A percentile compares a stretch with the other conserved stretches of the same genome.
These are phyloP conservation scores for Troides oblongomaculatus DNA, from an alignment of 2,888 invertebrate species.

Conservation along the genomic window DNA sequence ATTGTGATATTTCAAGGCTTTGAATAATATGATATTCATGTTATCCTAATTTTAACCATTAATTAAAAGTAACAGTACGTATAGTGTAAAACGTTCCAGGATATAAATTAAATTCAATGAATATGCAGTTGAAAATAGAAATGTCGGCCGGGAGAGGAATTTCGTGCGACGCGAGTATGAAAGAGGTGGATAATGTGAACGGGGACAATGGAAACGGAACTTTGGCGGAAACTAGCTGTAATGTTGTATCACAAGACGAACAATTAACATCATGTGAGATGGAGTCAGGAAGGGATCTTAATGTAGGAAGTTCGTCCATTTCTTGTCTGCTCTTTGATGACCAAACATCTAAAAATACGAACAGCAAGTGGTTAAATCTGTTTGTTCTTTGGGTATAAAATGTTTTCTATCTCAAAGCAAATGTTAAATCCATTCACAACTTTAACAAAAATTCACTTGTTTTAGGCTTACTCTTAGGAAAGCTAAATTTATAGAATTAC, in stretches of 20 bases:
- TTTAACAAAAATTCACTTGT: too few species aligned
- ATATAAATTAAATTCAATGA: conserved; percentile 41
- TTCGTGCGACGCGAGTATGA: conserved; percentile 27
- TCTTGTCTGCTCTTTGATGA: too few species aligned
- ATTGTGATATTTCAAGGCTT: not conserved
- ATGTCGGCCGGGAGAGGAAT: conserved; percentile 32
- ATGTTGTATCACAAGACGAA: conserved; percentile 48
- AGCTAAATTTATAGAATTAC: too few species aligned
- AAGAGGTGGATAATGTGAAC: conserved; percentile 33
- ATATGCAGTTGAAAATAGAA: conserved; percentile 41
- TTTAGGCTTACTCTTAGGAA: too few species aligned
- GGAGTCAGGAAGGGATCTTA: conserved; percentile 23
- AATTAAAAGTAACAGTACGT: conserved; percentile 15
- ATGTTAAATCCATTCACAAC: too few species aligned
- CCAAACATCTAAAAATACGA: too few species aligned
- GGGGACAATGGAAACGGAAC: conserved; percentile 42
- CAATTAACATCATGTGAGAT: conserved; percentile 33
- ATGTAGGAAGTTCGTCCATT: conserved; percentile 3
- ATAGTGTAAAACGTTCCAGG: conserved; percentile 12
- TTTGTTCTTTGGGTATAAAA: too few species aligned
- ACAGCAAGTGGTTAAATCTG: too few species aligned
- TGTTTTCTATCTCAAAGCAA: too few species aligned
- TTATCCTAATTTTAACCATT: conserved; percentile 11
- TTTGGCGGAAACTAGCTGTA: conserved; percentile 47
- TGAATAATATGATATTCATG: conserved; percentile 8